These are phyloP conservation scores for Prenolepis imparis DNA, from an alignment of 2,888 invertebrate species.

Conservation along the genomic window DNA sequence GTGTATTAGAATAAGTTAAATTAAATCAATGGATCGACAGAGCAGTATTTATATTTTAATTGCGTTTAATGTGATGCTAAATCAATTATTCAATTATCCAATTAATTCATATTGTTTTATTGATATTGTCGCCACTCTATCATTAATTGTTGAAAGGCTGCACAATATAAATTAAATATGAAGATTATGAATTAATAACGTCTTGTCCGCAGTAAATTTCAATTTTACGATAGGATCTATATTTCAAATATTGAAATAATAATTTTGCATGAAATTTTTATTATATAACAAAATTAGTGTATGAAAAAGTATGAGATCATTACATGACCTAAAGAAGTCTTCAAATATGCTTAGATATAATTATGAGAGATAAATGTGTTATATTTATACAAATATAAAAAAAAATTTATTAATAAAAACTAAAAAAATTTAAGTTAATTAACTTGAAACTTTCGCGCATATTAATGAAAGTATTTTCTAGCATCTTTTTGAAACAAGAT, in stretches of 20 bases:
- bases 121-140: constrained; percentile 8
- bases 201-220: neutral
- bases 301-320: no score
- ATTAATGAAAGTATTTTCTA: neutral
- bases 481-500: neutral
- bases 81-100: constrained; percentile 9
- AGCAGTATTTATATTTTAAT: constrained; percentile 35
- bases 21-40: constrained; percentile 2
- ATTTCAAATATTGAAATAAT: neutral
- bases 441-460: neutral
- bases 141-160: constrained; percentile 11
- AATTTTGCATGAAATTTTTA: neutral
- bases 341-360: neutral
- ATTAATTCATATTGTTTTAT: constrained; percentile 30
- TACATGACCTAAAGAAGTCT: neutral
- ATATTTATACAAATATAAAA: neutral
- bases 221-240: neutral
- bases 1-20: constrained; percentile 23
- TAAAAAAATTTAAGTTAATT: neutral
- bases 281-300: neutral
- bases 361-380: neutral
- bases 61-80: constrained; percentile 13
- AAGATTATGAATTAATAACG: constrained; percentile 4
- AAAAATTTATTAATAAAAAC: neutral
- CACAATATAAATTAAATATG: neutral